Conservation (phyloP, 2,888 invertebrate species). For the Epinotia demarniana region DNA sequence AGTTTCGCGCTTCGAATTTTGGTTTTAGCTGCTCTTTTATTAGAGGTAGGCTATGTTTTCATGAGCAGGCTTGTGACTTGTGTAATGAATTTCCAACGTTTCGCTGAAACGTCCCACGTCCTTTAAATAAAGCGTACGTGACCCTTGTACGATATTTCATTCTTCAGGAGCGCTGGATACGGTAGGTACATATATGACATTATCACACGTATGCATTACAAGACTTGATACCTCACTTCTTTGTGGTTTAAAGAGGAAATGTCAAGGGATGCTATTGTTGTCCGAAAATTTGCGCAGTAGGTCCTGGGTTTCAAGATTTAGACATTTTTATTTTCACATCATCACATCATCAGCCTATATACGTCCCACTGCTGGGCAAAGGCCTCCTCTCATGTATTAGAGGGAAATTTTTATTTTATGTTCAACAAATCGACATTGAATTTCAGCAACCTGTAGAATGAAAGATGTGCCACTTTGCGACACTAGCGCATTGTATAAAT, state of each 20-base stretch:
- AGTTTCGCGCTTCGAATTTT: neutral
- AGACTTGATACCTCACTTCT: too few species aligned
- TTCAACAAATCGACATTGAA: neutral
- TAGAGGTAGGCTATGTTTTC: neutral
- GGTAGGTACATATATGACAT: too few species aligned
- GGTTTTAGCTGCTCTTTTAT: neutral
- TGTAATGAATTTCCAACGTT: constrained; percentile 32
- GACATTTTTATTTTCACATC: too few species aligned
- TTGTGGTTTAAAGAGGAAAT: too few species aligned
- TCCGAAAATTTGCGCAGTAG: too few species aligned
- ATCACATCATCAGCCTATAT: too few species aligned
- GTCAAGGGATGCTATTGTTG: too few species aligned
- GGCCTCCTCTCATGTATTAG: too few species aligned
- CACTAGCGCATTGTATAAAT: neutral
- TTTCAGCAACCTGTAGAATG: neutral
- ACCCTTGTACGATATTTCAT: constrained; percentile 31
- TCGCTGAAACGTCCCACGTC: constrained; percentile 20
- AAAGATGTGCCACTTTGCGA: neutral
- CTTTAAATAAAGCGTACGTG: constrained; percentile 39
- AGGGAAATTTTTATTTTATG: neutral
- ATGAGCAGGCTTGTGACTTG: constrained; percentile 8
- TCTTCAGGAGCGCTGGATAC: constrained; percentile 13
- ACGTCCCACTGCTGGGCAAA: too few species aligned
- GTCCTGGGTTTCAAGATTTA: too few species aligned
- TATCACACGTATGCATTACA: too few species aligned